Evolutionary conservation across 2,797 vertebrate species (phyloP).

Genomic region (Oreortyx pictus): DNA sequence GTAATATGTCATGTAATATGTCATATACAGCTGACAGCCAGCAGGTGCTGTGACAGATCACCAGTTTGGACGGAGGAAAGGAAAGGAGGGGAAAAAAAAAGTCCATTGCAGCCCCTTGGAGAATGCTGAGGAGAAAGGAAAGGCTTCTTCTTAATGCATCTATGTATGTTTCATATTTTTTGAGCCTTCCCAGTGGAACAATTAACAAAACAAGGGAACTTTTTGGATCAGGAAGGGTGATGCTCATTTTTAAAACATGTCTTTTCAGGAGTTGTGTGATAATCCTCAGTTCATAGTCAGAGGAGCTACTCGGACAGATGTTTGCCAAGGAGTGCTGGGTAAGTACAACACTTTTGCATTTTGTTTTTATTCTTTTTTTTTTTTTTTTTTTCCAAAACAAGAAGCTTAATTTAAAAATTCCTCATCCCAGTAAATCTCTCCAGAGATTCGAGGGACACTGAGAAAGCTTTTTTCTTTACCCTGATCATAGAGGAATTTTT

Average conservation of each 20-base stretch:
- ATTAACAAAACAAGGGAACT: background rate
- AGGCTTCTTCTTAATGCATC: background rate
- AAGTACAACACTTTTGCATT: conserved; percentile 41
- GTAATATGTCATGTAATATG: background rate
- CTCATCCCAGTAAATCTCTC: background rate
- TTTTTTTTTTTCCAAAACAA: background rate
- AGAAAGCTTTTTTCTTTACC: background rate
- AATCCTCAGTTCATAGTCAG: conserved; percentile 90
- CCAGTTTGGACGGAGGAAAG: background rate
- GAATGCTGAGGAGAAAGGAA: background rate
- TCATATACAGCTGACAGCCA: background rate
- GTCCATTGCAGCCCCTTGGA: background rate
- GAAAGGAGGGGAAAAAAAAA: background rate
- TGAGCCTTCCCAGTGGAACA: background rate
- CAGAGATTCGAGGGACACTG: background rate
- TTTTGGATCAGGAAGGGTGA: background rate
- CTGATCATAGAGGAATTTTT: background rate
- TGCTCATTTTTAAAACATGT: conserved; percentile 1
- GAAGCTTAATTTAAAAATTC: background rate
- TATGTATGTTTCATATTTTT: background rate
- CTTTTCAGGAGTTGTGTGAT: conserved; percentile 85
- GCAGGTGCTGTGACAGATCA: background rate
- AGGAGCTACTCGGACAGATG: conserved; percentile 90
- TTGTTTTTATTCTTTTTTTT: background rate
- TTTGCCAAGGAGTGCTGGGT: conserved; percentile 92